Percentiles rank a stretch among this genome's conserved stretches.
Conservation (phyloP, 2,797 vertebrate species). For the Mormyrus proboscirostris region DNA sequence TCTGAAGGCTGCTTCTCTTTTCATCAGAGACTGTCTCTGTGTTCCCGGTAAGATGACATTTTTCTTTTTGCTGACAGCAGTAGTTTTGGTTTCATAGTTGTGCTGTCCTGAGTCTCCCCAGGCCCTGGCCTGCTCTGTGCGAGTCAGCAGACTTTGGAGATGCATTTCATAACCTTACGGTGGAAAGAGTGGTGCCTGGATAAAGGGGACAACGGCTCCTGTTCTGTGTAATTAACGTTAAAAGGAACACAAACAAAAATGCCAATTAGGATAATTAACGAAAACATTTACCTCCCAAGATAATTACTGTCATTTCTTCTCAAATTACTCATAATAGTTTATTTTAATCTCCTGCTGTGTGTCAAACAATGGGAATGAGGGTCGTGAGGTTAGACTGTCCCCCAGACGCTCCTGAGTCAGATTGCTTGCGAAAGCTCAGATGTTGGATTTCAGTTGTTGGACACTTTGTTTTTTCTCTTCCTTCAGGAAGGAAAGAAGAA, state of each 20-base stretch:
- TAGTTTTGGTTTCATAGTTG: background rate
- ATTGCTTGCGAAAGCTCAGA: background rate
- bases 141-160: background rate
- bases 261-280: background rate
- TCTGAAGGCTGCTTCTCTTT: background rate
- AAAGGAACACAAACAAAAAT: background rate
- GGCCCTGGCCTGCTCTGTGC: background rate
- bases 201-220: background rate
- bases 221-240: background rate
- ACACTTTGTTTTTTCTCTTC: background rate
- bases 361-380: background rate
- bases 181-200: background rate
- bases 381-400: slow-evolving; percentile 42
- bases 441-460: background rate
- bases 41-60: background rate
- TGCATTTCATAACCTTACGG: background rate
- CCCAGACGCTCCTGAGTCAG: slow-evolving; percentile 46
- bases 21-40: background rate
- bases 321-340: slow-evolving; percentile 8
- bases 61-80: background rate
- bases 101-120: background rate
- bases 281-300: background rate
- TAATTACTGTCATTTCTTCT: background rate
- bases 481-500: slow-evolving; percentile 91
- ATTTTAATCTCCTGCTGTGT: background rate